Conservation (phyloP, 2,888 invertebrate genomes). For the Tortrix viridana region DNA sequence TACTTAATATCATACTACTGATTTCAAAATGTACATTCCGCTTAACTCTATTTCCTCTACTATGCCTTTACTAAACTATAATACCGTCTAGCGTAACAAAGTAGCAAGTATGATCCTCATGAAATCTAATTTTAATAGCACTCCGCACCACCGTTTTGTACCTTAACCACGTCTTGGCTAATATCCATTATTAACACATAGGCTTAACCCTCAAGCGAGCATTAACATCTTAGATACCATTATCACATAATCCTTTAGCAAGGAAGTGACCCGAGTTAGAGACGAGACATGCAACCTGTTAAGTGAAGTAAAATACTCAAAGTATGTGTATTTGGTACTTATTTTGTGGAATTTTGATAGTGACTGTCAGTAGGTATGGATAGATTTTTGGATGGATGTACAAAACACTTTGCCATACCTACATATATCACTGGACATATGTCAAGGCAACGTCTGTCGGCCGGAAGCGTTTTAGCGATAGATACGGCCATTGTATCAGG, state of each 20-base stretch:
- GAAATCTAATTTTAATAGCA: slow-evolving; percentile 62
- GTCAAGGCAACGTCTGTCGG: too few species aligned
- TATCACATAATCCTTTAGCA: slow-evolving; percentile 72
- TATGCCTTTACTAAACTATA: background rate
- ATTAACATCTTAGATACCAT: slow-evolving; percentile 74
- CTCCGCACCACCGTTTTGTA: slow-evolving; percentile 57
- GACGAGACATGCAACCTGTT: slow-evolving; percentile 1
- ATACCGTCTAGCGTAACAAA: slow-evolving; percentile 8
- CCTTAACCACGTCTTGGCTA: slow-evolving; percentile 63
- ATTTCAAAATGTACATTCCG: too few species aligned
- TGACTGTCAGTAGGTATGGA: too few species aligned
- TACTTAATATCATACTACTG: too few species aligned
- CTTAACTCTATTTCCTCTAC: background rate
- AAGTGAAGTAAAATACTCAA: too few species aligned
- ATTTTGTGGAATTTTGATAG: too few species aligned
- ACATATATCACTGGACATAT: too few species aligned
- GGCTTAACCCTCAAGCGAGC: slow-evolving; percentile 71
- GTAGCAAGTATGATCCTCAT: slow-evolving; percentile 54
- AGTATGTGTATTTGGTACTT: background rate
- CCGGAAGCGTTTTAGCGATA: too few species aligned
- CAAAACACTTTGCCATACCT: too few species aligned
- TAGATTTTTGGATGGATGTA: background rate
- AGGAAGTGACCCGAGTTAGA: slow-evolving; percentile 58
- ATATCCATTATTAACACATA: slow-evolving; percentile 68
- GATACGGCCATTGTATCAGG: too few species aligned